phyloP scores from a whole-genome alignment of 1,140 invertebrate genomes.

The Drosophila aff. region DNA sequence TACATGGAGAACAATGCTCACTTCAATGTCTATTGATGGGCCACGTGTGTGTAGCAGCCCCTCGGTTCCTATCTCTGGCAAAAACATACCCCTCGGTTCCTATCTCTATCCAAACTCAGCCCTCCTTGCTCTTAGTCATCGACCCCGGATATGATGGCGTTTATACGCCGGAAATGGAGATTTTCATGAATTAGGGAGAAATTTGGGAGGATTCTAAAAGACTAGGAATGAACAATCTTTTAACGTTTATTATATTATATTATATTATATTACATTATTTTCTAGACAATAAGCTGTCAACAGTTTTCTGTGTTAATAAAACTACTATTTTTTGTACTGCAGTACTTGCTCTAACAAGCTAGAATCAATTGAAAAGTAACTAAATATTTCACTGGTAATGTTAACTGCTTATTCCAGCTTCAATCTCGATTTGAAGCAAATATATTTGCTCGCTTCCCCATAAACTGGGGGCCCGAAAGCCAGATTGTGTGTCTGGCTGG shows the following conservation, averaged over 20 bases:
- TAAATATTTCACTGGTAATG: neutral
- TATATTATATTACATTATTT: too few species aligned
- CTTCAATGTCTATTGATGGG: conserved; percentile 74
- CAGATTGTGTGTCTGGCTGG: conserved; percentile 20
- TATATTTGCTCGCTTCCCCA: conserved; percentile 12
- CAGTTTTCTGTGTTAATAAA: too few species aligned
- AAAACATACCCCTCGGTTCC: conserved; percentile 1
- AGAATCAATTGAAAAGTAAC: neutral
- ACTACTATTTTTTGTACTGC: too few species aligned
- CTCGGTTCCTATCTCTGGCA: conserved; percentile 12
- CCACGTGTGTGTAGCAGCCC: conserved; percentile 40
- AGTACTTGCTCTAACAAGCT: too few species aligned
- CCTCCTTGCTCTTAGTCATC: conserved; percentile 9
- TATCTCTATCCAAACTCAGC: neutral
- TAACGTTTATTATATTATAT: too few species aligned
- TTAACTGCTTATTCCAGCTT: neutral
- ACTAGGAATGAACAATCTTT: neutral
- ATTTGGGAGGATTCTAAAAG: neutral
- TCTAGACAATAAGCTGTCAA: too few species aligned
- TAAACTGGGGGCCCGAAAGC: conserved; percentile 18
- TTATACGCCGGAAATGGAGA: conserved; percentile 29
- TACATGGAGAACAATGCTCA: conserved; percentile 45
- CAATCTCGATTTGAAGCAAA: neutral
- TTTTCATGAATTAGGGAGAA: conserved; percentile 5
- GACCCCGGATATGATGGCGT: conserved; percentile 11